Percentiles rank a stretch among this genome's conserved stretches.
Evolutionary conservation across 2,797 vertebrate species (phyloP).

Genomic region (Fistularia commersonii): DNA sequence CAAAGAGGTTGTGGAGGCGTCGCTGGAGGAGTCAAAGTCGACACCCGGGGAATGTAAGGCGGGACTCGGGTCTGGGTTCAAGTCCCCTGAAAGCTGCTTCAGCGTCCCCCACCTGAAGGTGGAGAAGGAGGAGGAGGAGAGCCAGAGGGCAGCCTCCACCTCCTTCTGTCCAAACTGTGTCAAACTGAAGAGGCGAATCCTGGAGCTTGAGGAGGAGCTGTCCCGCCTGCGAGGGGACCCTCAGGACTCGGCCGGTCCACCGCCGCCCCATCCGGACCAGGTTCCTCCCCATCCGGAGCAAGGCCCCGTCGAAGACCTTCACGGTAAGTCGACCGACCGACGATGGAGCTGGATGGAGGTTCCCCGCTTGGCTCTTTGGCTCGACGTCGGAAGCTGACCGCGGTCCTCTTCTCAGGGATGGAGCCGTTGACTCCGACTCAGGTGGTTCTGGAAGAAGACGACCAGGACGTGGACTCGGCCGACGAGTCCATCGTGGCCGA

Average conservation of each 20-base stretch:
- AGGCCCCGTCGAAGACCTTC: slow-evolving; percentile 83
- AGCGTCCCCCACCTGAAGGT: slow-evolving; percentile 77
- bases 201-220: slow-evolving; percentile 91
- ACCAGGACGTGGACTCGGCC: slow-evolving; percentile 92
- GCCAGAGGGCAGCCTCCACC: slow-evolving; percentile 82
- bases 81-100: slow-evolving; percentile 58
- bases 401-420: slow-evolving; percentile 70
- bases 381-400: no score
- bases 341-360: no score
- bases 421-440: slow-evolving; percentile 85
- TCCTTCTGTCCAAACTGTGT: slow-evolving; percentile 96
- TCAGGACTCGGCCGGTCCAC: slow-evolving; percentile 52
- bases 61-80: slow-evolving; percentile 47
- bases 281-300: slow-evolving; percentile 79
- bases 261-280: slow-evolving; percentile 13
- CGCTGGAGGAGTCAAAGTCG: slow-evolving; percentile 82
- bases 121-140: slow-evolving; percentile 78
- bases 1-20: slow-evolving; percentile 90
- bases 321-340: slow-evolving; percentile 86
- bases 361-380: no score
- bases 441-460: slow-evolving; percentile 86
- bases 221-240: slow-evolving; percentile 82
- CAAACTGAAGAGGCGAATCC: slow-evolving; percentile 87
- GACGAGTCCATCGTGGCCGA: slow-evolving; percentile 92
- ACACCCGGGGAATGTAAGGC: slow-evolving; percentile 79